Evolutionary conservation across 2,113 vertebrate genomes (phyloP), one percentile per base, ranked within the genome.

Genomic region (Lethenteron reissneri): DNA sequence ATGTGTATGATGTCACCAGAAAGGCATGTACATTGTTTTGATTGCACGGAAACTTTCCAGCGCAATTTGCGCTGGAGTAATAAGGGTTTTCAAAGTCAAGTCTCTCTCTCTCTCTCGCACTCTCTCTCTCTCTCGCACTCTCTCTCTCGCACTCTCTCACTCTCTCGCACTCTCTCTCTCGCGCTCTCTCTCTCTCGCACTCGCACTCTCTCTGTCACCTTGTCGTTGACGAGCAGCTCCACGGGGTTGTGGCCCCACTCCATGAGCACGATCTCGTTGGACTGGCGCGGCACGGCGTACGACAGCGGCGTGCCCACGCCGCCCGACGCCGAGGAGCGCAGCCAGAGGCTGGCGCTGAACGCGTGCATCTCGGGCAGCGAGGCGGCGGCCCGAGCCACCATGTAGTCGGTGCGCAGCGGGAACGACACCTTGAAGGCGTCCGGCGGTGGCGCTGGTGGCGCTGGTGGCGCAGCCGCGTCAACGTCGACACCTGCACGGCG

Each of bases 181-280:
- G 17, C 17, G 17, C 17, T 19, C 17, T 19, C 17, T 19, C 17
- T 19, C 17, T 19, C 17, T 2, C 17, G 17, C 17, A 19, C 17
- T 19, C 17, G 17, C 17, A 19, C 21, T 64, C 17, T 6, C 17
- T 15, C 14, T 64, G 78, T 70, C 73, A 89, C 92, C 86, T 95
- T 97, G 76, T 95, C 88, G 1, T 95, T 97, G 79, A 97, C 88
- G 73, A 97, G 89, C 79, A 97, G 86, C 78, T 97, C 92, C 78
- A 90, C 85, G 2, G 90, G 91, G 70, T 88, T 91, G 7, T 82
- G 83, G 62, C 90, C 85, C 1, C 89, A 85, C 78, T 97, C 89
- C 71, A 97, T 78, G 72, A 97, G 81, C 75, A 95, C 94, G 1
- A 97, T 84, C 81, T 97, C 90, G 0, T 97, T 97, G 70, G 89